A percentile compares a stretch with the other conserved stretches of the same genome.
phyloP scores from a whole-genome alignment of 2,888 invertebrate species.

The Tortrix viridana region DNA sequence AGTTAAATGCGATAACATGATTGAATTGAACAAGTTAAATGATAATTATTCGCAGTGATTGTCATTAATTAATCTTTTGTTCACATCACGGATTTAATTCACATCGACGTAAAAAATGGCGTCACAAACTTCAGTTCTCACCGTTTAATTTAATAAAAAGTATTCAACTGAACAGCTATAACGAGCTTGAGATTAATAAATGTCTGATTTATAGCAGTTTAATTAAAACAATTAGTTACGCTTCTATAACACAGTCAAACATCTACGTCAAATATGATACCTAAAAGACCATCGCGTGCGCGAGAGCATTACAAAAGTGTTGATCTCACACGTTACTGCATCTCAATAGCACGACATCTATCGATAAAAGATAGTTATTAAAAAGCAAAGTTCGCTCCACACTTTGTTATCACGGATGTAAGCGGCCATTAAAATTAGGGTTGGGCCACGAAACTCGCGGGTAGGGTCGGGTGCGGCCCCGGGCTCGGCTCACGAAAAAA shows the following conservation, averaged over 20 bases:
- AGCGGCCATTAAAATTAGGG: conserved; percentile 85
- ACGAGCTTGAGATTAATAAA: conserved; percentile 48
- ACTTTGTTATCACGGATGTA: conserved; percentile 74
- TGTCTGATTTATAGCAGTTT: conserved; percentile 70
- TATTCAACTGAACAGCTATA: neutral
- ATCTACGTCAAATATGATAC: conserved; percentile 19
- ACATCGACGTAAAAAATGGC: neutral
- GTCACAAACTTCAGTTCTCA: conserved; percentile 6
- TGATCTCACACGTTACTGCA: conserved; percentile 24
- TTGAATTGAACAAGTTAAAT: too few relatives aligned
- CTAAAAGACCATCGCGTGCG: conserved; percentile 19
- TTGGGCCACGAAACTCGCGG: conserved; percentile 76
- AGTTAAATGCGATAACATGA: too few relatives aligned
- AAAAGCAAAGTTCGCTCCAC: conserved; percentile 60
- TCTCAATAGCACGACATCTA: conserved; percentile 23
- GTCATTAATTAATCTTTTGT: too few relatives aligned
- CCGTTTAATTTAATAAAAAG: conserved; percentile 3
- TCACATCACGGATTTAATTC: neutral
- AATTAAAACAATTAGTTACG: conserved; percentile 74
- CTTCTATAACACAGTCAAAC: conserved; percentile 46
- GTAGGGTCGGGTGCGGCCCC: conserved; percentile 79
- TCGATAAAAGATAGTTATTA: conserved; percentile 24
- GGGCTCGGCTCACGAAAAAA: conserved; percentile 59
- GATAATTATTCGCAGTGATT: too few relatives aligned
- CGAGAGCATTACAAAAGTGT: conserved; percentile 8